Conservation (phyloP, 2,888 invertebrate species). For the Deroplatys truncata region DNA sequence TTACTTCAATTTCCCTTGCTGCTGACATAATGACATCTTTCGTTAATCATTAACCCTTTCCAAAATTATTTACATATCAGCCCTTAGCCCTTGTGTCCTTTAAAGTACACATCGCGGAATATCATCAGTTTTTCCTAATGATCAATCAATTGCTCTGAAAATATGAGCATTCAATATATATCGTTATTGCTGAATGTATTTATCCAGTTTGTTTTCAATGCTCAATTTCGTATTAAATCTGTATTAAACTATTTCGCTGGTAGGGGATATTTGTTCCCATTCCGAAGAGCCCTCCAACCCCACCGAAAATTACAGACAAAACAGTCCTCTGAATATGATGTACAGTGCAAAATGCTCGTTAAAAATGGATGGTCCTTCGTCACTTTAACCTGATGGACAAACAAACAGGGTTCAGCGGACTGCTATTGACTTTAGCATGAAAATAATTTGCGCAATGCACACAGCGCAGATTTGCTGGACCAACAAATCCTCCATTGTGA, state of each 20-base stretch:
- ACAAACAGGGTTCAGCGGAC: neutral
- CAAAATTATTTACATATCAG: no score
- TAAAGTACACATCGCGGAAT: no score
- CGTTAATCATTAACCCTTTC: no score
- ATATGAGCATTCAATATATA: neutral
- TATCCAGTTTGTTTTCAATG: neutral
- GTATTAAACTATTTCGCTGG: neutral
- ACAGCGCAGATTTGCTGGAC: neutral
- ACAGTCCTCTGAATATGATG: neutral
- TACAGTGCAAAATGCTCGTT: neutral
- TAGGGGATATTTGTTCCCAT: neutral
- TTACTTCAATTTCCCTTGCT: no score
- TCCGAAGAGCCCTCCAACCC: neutral
- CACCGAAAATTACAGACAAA: neutral
- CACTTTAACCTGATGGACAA: neutral
- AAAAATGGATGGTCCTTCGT: neutral
- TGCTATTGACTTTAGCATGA: neutral
- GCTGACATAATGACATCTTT: no score
- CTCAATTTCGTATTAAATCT: neutral
- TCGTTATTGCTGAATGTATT: neutral
- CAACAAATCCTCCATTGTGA: neutral
- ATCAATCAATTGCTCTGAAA: neutral
- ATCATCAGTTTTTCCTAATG: neutral
- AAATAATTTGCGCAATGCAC: neutral
- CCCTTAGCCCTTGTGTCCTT: no score